Conservation (phyloP, 2,113 vertebrate species). For the Phrynosoma platyrhinos region DNA sequence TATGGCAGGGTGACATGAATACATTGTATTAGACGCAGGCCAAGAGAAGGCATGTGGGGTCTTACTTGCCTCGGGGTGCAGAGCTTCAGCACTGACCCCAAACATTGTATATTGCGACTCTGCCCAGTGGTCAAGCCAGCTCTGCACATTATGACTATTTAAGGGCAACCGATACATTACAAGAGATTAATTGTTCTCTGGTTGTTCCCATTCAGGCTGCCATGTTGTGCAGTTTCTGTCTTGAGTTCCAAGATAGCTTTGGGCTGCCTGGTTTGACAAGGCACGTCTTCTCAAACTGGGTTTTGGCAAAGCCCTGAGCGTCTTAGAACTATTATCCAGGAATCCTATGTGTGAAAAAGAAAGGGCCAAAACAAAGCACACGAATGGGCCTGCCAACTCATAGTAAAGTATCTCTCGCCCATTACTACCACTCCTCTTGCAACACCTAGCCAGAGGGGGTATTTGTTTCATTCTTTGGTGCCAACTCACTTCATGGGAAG, state of each 20-base stretch:
- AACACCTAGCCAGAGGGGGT: not conserved
- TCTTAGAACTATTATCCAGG: not conserved
- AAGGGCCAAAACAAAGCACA: not conserved
- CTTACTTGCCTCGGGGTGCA: not conserved
- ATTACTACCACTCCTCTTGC: not conserved
- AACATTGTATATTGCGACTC: not conserved
- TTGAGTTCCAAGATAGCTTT: not conserved
- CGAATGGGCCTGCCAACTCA: not conserved
- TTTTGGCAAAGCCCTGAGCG: not conserved
- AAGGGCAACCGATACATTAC: not conserved
- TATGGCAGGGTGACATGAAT: not conserved
- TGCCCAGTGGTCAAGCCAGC: too few relatives aligned
- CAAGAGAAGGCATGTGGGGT: not conserved
- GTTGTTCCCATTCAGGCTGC: not conserved
- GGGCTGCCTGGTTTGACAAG: not conserved
- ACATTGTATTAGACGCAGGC: not conserved
- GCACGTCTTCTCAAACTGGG: not conserved
- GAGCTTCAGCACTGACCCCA: not conserved
- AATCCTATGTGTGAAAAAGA: not conserved
- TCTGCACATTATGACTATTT: not conserved
- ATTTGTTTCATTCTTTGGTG: not conserved
- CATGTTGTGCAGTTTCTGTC: not conserved
- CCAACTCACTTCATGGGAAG: not conserved
- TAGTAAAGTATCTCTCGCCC: not conserved
- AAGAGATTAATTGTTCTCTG: too few relatives aligned